A percentile compares a stretch with the other conserved stretches of the same genome.
These are phyloP conservation scores for Micronisus gabar DNA, from an alignment of 2,113 vertebrate genomes.

Conservation along the genomic window DNA sequence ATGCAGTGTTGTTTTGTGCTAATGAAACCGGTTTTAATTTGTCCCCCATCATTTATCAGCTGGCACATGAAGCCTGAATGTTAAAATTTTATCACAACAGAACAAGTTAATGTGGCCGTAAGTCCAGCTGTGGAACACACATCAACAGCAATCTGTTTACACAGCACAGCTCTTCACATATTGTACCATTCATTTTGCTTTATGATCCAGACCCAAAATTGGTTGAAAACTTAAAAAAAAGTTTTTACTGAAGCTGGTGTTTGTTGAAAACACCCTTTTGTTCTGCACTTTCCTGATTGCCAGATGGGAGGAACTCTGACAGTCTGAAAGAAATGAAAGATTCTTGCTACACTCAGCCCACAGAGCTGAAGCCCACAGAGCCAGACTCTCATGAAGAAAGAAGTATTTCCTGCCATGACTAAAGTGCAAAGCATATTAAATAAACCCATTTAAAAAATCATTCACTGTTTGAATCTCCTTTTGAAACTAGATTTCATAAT, in stretches of 20 bases:
- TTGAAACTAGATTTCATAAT: background rate
- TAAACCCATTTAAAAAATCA: background rate
- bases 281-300: background rate
- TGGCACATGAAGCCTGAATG: background rate
- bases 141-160: background rate
- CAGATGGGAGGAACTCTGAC: background rate
- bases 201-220: background rate
- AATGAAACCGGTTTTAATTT: constrained; percentile 32
- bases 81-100: background rate
- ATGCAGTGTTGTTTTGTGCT: background rate
- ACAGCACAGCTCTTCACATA: background rate
- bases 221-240: background rate
- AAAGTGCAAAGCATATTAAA: background rate
- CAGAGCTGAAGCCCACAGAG: background rate
- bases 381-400: background rate
- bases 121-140: background rate
- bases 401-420: background rate
- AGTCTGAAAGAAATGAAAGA: background rate
- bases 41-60: background rate
- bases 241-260: background rate
- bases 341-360: background rate
- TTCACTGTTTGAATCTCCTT: background rate
- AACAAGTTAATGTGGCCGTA: background rate
- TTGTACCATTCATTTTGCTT: background rate
- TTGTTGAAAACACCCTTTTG: constrained; percentile 6